Percentiles rank a stretch among this genome's conserved stretches.
These are phyloP conservation scores for Lottia scabra DNA, from an alignment of 2,888 invertebrate species.

Conservation along the genomic window DNA sequence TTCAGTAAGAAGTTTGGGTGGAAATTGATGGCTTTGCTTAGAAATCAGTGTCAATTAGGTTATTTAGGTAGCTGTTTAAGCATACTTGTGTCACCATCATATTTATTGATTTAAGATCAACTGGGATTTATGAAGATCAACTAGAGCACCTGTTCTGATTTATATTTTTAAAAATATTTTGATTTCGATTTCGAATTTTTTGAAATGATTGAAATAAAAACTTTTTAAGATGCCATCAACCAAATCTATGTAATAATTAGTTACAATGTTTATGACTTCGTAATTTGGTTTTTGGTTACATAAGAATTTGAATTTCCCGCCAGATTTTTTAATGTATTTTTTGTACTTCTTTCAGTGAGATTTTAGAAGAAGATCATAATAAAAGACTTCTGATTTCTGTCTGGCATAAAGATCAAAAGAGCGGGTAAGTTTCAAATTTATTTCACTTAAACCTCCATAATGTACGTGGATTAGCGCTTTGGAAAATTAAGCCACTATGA, in stretches of 20 bases:
- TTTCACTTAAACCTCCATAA: not conserved
- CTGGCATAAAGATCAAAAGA: slow-evolving; percentile 57
- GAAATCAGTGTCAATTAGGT: not conserved
- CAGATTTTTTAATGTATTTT: not conserved
- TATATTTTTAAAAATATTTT: not conserved
- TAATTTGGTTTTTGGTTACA: not conserved
- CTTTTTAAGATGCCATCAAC: too few relatives aligned
- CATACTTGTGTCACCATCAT: not conserved
- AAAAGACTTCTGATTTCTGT: slow-evolving; percentile 62
- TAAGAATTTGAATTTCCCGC: not conserved
- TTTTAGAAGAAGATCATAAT: slow-evolving; percentile 58
- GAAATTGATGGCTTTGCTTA: not conserved
- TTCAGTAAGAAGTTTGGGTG: not conserved
- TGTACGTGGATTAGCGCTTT: too few relatives aligned
- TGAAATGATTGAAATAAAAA: not conserved
- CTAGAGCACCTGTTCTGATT: not conserved
- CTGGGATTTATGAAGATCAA: not conserved
- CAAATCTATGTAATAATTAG: too few relatives aligned
- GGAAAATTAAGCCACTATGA: too few relatives aligned
- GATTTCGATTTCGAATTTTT: not conserved
- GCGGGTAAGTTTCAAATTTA: slow-evolving; percentile 42
- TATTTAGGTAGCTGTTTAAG: slow-evolving; percentile 1
- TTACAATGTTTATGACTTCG: too few relatives aligned
- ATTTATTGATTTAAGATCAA: slow-evolving; percentile 1
- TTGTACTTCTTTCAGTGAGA: slow-evolving; percentile 52